phyloP scores from a whole-genome alignment of 2,113 vertebrate species.

The Platichthys flesus region DNA sequence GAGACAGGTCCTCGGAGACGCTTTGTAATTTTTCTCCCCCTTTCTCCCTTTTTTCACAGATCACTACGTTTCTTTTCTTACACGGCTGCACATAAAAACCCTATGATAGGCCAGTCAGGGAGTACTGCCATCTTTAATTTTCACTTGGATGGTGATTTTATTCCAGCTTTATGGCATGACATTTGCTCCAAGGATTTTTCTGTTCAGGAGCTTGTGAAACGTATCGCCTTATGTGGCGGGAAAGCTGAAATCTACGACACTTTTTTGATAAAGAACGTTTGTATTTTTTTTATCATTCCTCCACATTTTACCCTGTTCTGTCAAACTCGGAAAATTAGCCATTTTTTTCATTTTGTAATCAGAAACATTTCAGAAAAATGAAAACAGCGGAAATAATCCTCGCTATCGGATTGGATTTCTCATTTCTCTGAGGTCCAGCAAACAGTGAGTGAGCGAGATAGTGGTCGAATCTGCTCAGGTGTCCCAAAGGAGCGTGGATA shows the following conservation, averaged over 20 bases:
- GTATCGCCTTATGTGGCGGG: conserved; percentile 15
- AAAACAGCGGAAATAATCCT: neutral
- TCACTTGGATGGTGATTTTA: conserved; percentile 59
- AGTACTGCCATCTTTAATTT: conserved; percentile 70
- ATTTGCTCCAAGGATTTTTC: conserved; percentile 54
- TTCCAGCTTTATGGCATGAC: conserved; percentile 56
- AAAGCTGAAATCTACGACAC: conserved; percentile 20
- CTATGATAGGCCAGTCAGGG: conserved; percentile 65
- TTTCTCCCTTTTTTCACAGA: conserved; percentile 61
- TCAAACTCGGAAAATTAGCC: conserved; percentile 21
- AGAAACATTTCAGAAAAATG: neutral
- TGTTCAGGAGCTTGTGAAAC: conserved; percentile 44
- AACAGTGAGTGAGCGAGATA: conserved; percentile 7
- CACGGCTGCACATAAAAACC: conserved; percentile 64
- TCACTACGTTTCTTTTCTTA: conserved; percentile 65
- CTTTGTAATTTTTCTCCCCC: conserved; percentile 69
- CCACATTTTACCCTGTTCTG: neutral
- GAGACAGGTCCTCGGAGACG: conserved; percentile 69
- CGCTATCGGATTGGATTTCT: neutral
- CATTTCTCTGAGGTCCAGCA: conserved; percentile 7
- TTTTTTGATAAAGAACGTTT: conserved; percentile 18
- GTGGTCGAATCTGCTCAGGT: neutral
- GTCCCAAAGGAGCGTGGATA: conserved; percentile 39
- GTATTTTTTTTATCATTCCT: neutral
- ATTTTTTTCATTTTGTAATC: neutral